These are phyloP conservation scores for Uropsilus gracilis DNA, from an alignment of 2,113 vertebrate genomes.

Conservation along the genomic window DNA sequence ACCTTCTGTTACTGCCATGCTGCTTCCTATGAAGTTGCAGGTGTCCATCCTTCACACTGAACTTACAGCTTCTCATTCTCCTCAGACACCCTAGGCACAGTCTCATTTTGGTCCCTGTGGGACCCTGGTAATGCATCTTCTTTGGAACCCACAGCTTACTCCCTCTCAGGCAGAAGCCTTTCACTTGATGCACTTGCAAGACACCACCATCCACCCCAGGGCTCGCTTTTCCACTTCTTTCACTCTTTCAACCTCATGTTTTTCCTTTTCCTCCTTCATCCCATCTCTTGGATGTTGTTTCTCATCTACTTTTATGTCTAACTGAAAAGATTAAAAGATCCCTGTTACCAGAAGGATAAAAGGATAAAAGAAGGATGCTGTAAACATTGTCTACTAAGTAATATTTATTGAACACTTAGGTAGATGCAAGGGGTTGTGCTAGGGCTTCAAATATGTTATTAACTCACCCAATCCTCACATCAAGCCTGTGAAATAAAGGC, in stretches of 20 bases:
- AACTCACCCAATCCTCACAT: background rate
- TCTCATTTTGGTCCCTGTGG: background rate
- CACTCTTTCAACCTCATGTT: background rate
- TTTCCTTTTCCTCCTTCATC: background rate
- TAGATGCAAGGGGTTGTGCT: background rate
- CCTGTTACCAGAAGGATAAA: background rate
- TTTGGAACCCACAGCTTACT: background rate
- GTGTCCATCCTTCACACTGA: background rate
- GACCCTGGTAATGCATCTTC: background rate
- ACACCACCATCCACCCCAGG: fast-evolving
- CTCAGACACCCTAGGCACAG: background rate
- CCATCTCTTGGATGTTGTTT: background rate
- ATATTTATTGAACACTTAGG: background rate
- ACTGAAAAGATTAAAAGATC: background rate
- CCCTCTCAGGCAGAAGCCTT: background rate
- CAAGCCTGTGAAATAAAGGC: background rate
- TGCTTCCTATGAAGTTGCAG: background rate
- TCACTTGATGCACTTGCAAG: background rate
- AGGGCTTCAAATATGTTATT: background rate
- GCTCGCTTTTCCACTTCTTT: background rate
- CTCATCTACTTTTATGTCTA: background rate
- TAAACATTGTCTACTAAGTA: background rate
- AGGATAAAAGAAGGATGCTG: background rate
- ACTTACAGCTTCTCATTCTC: background rate
- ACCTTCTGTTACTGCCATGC: fast-evolving